These are phyloP conservation scores for Drosophila buzzatii DNA, from an alignment of 2,888 invertebrate genomes.

Conservation along the genomic window DNA sequence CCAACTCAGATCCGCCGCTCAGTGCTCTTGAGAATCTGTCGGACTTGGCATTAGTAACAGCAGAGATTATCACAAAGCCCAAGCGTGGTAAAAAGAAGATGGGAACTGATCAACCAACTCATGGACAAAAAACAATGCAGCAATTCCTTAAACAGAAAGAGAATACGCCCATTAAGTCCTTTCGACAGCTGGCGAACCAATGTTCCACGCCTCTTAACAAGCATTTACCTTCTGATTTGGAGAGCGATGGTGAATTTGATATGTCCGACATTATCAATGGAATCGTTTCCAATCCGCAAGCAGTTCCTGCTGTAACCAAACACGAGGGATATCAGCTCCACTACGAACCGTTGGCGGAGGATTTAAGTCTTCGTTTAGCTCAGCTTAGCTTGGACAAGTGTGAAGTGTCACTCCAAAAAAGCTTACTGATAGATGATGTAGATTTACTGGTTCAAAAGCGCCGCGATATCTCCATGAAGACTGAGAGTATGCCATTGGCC, in stretches of 20 bases:
- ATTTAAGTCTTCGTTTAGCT: constrained; percentile 58
- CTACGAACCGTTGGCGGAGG: constrained; percentile 68
- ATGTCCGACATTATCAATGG: constrained; percentile 87
- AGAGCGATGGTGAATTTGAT: constrained; percentile 85
- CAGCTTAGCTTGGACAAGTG: constrained; percentile 43
- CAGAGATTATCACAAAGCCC: constrained; percentile 68
- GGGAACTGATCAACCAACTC: constrained; percentile 82
- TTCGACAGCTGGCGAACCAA: constrained; percentile 25
- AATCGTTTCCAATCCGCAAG: constrained; percentile 83
- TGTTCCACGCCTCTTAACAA: constrained; percentile 82
- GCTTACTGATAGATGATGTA: constrained; percentile 61
- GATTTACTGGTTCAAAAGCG: constrained; percentile 69
- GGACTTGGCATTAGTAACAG: constrained; percentile 61
- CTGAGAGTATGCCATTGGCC: constrained; percentile 27
- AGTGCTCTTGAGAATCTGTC: constrained; percentile 68
- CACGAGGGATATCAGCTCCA: constrained; percentile 74
- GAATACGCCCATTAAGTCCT: constrained; percentile 46
- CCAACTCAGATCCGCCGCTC: constrained; percentile 63
- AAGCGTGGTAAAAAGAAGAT: constrained; percentile 51
- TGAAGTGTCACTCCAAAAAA: constrained; percentile 16
- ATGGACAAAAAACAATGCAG: constrained; percentile 81
- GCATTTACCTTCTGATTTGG: constrained; percentile 76
- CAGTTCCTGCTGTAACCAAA: constrained; percentile 53
- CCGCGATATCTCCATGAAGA: constrained; percentile 50
- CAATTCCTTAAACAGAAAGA: constrained; percentile 76